Conservation (phyloP, 2,797 vertebrate species). For the Enteromius argenteus region DNA sequence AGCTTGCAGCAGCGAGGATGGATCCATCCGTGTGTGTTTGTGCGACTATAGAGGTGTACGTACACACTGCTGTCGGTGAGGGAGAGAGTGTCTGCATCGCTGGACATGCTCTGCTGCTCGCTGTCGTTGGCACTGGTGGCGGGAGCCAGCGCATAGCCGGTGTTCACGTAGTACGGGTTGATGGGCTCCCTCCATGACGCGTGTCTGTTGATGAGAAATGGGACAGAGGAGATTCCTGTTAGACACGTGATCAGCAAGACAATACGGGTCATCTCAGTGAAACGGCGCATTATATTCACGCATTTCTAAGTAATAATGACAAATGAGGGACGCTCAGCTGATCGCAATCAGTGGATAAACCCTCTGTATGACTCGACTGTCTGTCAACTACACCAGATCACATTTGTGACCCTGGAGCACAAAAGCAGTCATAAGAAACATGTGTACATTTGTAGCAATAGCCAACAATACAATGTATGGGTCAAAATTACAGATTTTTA, state of each 20-base stretch:
- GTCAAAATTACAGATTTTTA: too few relatives aligned
- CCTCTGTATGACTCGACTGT: not conserved
- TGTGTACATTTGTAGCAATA: too few relatives aligned
- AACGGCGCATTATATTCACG: not conserved
- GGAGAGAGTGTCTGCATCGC: conserved; percentile 93
- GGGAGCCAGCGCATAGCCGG: conserved; percentile 89
- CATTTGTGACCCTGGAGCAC: not conserved
- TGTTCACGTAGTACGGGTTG: conserved; percentile 92
- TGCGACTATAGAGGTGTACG: conserved; percentile 68
- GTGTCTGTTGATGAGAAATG: conserved; percentile 66
- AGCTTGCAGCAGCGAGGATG: not conserved
- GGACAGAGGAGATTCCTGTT: conserved; percentile 13
- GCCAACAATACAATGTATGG: too few relatives aligned
- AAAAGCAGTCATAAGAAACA: too few relatives aligned
- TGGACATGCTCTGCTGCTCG: conserved; percentile 99
- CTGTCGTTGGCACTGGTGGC: conserved; percentile 96
- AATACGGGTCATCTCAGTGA: not conserved
- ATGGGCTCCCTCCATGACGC: conserved; percentile 85
- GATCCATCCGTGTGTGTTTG: conserved; percentile 4
- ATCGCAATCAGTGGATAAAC: not conserved
- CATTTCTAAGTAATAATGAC: not conserved
- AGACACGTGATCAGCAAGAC: conserved; percentile 21
- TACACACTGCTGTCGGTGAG: conserved; percentile 97
- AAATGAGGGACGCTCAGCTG: not conserved
- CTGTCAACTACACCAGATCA: not conserved